Percentiles rank a stretch among this genome's conserved stretches.
These are phyloP conservation scores for Myripristis murdjan DNA, from an alignment of 2,797 vertebrate species.

Conservation along the genomic window DNA sequence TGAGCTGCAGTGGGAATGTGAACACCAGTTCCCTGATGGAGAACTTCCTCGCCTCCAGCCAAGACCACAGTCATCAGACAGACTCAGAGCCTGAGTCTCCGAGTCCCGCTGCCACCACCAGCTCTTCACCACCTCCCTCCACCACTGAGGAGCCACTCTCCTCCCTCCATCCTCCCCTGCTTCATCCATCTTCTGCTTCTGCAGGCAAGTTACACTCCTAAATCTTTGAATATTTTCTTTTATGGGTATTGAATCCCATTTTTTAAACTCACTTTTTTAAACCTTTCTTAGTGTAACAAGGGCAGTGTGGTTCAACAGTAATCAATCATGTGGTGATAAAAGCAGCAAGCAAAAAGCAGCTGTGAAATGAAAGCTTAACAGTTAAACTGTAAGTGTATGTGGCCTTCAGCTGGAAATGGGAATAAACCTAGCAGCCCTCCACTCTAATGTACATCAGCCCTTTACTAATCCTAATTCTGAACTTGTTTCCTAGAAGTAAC, in stretches of 20 bases:
- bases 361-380: slow-evolving; percentile 33
- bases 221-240: background rate
- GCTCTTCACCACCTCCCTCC: background rate
- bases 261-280: too few species aligned
- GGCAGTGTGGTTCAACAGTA: background rate
- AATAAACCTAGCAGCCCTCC: slow-evolving; percentile 13
- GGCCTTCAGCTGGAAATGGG: slow-evolving; percentile 54
- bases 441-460: too few species aligned
- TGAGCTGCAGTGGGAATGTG: slow-evolving; percentile 20
- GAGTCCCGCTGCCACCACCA: background rate
- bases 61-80: slow-evolving; percentile 9
- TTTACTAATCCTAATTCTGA: too few species aligned
- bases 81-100: background rate
- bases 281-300: background rate
- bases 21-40: slow-evolving; percentile 38
- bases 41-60: slow-evolving; percentile 25
- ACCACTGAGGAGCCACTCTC: slow-evolving; percentile 11
- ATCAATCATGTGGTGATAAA: background rate
- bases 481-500: too few species aligned
- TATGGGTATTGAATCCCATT: too few species aligned
- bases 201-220: slow-evolving; percentile 39
- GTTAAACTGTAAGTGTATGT: slow-evolving; percentile 11
- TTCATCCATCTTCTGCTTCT: slow-evolving; percentile 16
- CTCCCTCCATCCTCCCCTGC: slow-evolving; percentile 34
- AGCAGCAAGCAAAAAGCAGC: background rate